Base-by-base conservation (phyloP, 2,888 invertebrate genomes). In the Lamproptera curius region DNA sequence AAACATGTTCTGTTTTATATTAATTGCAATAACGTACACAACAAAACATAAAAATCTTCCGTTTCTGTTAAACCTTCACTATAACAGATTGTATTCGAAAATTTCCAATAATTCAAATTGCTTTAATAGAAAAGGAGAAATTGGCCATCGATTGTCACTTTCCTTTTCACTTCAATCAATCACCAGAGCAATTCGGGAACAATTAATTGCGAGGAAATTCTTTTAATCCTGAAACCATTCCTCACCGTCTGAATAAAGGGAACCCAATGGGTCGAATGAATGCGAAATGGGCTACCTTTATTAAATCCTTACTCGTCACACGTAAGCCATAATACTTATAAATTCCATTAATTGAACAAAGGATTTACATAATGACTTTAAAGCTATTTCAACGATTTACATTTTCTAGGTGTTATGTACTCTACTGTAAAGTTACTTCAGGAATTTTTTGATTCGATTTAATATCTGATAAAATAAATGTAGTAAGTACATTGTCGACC, bases 81-180 rank as follows among this genome's bases (percentile, higher is more conserved):
- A n/a, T n/a, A n/a, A n/a, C n/a, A n/a, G n/a, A n/a, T n/a, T n/a
- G n/a, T n/a, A n/a, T n/a, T n/a, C n/a, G n/a, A n/a, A n/a, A n/a
- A 10, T 11, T 16, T 15, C 15, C 15, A n/a, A n/a, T 16, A 35
- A 28, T 10, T 10, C 28, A 9, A 28, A 28, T 28, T 28, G 28
- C 28, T 8, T 28, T 35, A 1, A 23, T 63, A 65, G 59, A 61
- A 67, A 66, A 65, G 63, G 66, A 59, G 61, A 58, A 63, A 63
- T 58, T 65, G 63, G 52, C 52, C 51, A 53, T 51, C 59, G 50
- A 42, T 23, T 40, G 34, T 1, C 23, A 13, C 13, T 16, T 42
- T 23, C 15, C 42, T 43, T 48, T 33, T 20, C 17, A 39, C 20
- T 33, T 9, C 34, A 34, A 59, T 59, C 59, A 56, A 58, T 59